Conservation (phyloP, 2,888 invertebrate species). For the Pheosia tremula region DNA sequence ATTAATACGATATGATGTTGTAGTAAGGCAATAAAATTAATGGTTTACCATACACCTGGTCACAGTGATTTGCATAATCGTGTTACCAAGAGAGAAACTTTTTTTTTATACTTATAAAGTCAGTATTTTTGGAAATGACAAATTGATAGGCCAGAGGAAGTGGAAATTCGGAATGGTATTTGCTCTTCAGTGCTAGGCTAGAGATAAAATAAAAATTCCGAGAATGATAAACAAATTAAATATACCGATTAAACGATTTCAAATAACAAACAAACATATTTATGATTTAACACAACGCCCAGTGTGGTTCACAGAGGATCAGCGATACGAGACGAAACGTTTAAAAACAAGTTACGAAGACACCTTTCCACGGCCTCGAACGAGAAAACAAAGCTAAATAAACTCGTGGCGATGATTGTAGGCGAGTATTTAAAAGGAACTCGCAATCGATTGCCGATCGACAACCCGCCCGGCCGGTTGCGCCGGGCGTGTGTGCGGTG, state of each 20-base stretch:
- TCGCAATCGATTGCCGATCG: constrained; percentile 73
- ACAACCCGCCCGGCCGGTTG: constrained; percentile 58
- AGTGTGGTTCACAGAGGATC: constrained; percentile 21
- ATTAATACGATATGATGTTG: not conserved
- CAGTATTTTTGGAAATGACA: too few species aligned
- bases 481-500: constrained; percentile 27
- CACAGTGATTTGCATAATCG: not conserved
- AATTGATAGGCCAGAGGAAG: too few species aligned
- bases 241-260: too few species aligned
- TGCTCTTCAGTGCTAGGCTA: too few species aligned
- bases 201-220: too few species aligned
- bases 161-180: too few species aligned
- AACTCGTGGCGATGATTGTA: constrained; percentile 49
- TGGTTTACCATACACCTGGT: not conserved
- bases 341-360: constrained; percentile 44
- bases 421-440: constrained; percentile 56
- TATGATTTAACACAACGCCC: not conserved
- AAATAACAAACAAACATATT: not conserved
- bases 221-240: too few species aligned
- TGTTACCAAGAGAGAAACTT: too few species aligned
- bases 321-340: constrained; percentile 23
- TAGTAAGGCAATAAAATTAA: not conserved
- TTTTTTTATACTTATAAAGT: too few species aligned
- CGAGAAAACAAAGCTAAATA: constrained; percentile 45
- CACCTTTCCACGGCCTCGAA: constrained; percentile 45